These are phyloP conservation scores for Anoplophora glabripennis DNA, from an alignment of 1,140 invertebrate species.

Conservation along the genomic window DNA sequence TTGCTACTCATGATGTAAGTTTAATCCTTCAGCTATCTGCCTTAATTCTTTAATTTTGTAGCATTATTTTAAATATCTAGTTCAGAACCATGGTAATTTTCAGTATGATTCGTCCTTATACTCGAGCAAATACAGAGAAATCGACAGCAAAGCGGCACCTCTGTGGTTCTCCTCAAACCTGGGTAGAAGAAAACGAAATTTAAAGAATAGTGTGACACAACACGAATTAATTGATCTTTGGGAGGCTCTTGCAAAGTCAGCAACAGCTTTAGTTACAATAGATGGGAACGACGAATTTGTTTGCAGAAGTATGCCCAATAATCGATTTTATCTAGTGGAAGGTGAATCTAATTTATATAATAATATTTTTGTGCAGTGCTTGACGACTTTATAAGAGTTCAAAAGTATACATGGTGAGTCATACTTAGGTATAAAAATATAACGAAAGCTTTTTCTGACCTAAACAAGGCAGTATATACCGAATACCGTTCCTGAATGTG, in stretches of 20 bases:
- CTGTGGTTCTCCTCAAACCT: neutral
- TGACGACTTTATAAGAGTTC: no score
- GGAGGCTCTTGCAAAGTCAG: conserved; percentile 5
- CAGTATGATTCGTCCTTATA: neutral
- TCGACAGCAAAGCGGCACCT: neutral
- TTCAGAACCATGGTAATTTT: no score
- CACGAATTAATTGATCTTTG: conserved; percentile 7
- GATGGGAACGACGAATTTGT: conserved; percentile 11
- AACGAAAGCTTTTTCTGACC: no score
- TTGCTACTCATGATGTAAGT: no score
- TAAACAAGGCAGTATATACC: no score
- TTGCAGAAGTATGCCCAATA: conserved; percentile 7
- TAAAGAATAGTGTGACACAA: conserved; percentile 1
- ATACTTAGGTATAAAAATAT: no score
- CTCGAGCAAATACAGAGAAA: neutral
- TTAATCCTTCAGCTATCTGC: no score
- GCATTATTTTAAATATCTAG: no score
- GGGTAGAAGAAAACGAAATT: conserved; percentile 10
- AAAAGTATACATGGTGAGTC: no score
- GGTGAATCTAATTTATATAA: neutral
- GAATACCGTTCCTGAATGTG: no score
- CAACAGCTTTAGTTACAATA: conserved; percentile 4
- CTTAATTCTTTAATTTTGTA: no score
- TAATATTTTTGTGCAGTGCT: no score
- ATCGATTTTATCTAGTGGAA: neutral